Percentiles rank a stretch among this genome's conserved stretches.
Evolutionary conservation across 2,113 vertebrate species (phyloP).

Genomic region (Gulo gulo): DNA sequence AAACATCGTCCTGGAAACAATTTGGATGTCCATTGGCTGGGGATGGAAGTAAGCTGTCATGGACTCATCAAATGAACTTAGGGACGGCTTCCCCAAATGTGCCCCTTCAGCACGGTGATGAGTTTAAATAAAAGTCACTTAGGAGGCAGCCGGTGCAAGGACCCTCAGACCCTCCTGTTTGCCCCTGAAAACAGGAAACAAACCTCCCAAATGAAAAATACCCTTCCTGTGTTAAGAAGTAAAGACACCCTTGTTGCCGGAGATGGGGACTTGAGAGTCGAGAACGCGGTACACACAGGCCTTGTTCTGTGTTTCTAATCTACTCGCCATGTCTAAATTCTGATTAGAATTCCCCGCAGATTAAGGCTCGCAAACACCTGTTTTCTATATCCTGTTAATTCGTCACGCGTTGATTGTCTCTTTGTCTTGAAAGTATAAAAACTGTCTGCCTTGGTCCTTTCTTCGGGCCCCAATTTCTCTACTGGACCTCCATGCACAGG

Average conservation of each 20-base stretch:
- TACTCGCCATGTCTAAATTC: background rate
- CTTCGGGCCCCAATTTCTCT: background rate
- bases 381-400: background rate
- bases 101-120: background rate
- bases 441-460: background rate
- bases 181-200: background rate
- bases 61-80: background rate
- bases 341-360: background rate
- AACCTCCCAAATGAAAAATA: background rate
- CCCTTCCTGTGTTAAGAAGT: background rate
- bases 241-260: background rate
- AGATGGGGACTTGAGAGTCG: background rate
- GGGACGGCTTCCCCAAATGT: background rate
- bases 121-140: background rate
- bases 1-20: background rate
- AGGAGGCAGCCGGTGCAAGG: background rate
- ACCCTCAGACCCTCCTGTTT: background rate
- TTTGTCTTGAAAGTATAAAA: background rate
- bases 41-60: no score
- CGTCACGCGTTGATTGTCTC: background rate
- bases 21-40: no score
- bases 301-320: background rate
- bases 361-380: background rate
- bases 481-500: background rate
- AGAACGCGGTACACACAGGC: background rate